Evolutionary conservation across 2,797 vertebrate species (phyloP).

Genomic region (Sorex maritimensis): DNA sequence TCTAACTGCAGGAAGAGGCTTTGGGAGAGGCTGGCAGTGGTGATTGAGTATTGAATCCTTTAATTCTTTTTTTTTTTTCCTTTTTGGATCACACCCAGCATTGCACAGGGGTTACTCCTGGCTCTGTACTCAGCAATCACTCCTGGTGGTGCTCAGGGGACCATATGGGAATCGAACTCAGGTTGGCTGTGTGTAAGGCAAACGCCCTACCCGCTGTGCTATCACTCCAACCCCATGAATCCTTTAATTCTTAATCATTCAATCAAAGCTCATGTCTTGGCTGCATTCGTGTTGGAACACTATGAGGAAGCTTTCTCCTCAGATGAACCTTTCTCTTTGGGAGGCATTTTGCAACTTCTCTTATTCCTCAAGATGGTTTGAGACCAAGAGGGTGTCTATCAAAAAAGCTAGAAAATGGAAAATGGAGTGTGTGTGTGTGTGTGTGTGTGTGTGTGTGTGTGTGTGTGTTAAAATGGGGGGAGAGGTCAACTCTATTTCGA

Average conservation of each 20-base stretch:
- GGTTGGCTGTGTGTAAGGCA: too few relatives aligned
- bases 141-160: too few relatives aligned
- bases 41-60: background rate
- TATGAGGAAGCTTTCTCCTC: background rate
- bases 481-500: background rate
- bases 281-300: background rate
- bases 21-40: background rate
- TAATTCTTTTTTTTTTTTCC: background rate
- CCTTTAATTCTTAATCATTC: background rate
- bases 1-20: background rate
- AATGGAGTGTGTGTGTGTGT: background rate
- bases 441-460: too few relatives aligned
- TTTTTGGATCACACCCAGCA: too few relatives aligned
- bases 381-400: background rate
- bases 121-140: too few relatives aligned
- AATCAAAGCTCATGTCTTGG: background rate
- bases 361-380: background rate
- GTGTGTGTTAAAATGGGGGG: background rate
- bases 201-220: too few relatives aligned
- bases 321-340: background rate
- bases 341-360: background rate
- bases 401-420: constrained; percentile 49
- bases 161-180: too few relatives aligned
- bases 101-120: too few relatives aligned
- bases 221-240: too few relatives aligned